Evolutionary conservation across 2,113 vertebrate genomes (phyloP).

Genomic region (Butorides virescens): DNA sequence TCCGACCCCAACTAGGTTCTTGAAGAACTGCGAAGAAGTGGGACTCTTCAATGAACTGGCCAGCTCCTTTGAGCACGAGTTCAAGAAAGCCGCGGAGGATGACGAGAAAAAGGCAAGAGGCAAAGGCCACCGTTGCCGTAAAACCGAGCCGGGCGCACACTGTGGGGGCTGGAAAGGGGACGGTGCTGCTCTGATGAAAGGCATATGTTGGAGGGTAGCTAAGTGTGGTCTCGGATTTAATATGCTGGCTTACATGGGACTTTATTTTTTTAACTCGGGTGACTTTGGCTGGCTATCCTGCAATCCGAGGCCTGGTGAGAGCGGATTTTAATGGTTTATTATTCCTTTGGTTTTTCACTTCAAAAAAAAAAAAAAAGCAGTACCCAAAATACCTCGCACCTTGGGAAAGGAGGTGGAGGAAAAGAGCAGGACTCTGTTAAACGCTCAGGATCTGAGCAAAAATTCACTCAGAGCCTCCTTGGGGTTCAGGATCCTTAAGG

Average conservation of each 20-base stretch:
- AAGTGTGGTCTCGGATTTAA: neutral
- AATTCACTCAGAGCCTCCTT: accelerated
- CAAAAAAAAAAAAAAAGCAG: accelerated
- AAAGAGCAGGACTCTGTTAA: too few species aligned
- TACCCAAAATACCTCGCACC: accelerated
- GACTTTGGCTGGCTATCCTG: neutral
- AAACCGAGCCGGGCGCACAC: neutral
- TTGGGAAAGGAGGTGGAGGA: neutral
- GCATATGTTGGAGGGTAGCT: accelerated
- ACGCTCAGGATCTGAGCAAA: neutral
- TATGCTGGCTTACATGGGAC: neutral
- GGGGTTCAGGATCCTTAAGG: neutral
- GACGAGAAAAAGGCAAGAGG: slow-evolving; percentile 89
- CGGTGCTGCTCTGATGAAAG: neutral
- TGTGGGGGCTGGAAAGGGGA: neutral
- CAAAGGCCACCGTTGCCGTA: neutral
- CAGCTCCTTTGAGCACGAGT: slow-evolving; percentile 94
- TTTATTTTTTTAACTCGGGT: neutral
- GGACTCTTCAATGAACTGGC: slow-evolving; percentile 96
- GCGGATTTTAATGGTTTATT: neutral
- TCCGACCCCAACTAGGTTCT: slow-evolving; percentile 95
- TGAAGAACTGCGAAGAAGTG: slow-evolving; percentile 98
- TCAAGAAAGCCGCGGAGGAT: slow-evolving; percentile 91
- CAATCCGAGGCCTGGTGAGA: neutral
- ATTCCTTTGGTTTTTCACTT: neutral